A percentile compares a stretch with the other conserved stretches of the same genome.
phyloP scores from a whole-genome alignment of 1,140 invertebrate genomes.

The Caenorhabditis inopinata region DNA sequence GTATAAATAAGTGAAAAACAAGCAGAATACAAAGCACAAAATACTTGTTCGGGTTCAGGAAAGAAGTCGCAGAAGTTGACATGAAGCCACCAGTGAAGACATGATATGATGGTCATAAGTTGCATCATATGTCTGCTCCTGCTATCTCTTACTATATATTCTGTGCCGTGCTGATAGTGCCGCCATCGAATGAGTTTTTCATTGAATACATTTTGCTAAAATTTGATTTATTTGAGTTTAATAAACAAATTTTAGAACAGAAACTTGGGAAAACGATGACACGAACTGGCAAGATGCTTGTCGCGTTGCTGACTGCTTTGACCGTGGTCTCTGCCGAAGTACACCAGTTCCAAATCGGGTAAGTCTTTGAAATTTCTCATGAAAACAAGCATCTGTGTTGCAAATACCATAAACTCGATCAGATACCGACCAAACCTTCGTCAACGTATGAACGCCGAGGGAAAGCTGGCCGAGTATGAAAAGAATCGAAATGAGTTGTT shows the following conservation, averaged over 20 bases:
- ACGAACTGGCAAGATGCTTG: background rate
- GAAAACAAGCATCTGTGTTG: no score
- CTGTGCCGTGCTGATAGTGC: constrained; percentile 7
- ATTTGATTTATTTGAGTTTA: background rate
- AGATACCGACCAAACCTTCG: constrained; percentile 20
- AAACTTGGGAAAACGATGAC: background rate
- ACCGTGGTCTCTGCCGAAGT: constrained; percentile 23
- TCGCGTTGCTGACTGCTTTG: background rate
- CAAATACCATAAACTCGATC: no score
- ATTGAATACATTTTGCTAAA: background rate
- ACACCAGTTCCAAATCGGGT: constrained; percentile 19
- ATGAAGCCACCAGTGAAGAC: background rate
- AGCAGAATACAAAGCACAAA: background rate
- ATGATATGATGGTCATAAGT: constrained; percentile 26
- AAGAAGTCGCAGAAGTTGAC: background rate
- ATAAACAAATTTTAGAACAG: background rate
- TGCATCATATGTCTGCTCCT: constrained; percentile 33
- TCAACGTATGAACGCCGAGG: background rate
- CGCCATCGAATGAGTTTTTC: background rate
- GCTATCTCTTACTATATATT: constrained; percentile 9
- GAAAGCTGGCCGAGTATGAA: constrained; percentile 37
- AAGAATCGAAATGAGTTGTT: background rate
- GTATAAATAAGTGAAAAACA: no score
- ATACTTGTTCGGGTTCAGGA: background rate
- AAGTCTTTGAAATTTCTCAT: background rate